phyloP scores from a whole-genome alignment of 2,797 vertebrate species.

The Myotis planiceps region DNA sequence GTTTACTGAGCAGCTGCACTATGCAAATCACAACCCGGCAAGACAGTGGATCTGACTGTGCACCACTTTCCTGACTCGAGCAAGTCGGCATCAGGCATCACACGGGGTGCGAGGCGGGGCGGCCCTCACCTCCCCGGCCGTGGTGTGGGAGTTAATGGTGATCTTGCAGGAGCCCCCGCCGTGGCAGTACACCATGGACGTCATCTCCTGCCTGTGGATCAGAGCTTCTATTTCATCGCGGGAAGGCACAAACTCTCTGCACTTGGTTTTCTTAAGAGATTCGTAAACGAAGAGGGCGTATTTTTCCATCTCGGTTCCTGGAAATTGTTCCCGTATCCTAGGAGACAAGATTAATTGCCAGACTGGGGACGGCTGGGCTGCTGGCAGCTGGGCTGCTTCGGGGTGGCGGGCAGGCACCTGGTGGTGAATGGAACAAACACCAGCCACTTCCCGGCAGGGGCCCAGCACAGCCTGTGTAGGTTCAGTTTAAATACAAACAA shows the following conservation, averaged over 20 bases:
- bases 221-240: slow-evolving; percentile 95
- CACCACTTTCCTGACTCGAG: accelerated
- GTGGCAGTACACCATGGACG: slow-evolving; percentile 95
- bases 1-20: accelerated
- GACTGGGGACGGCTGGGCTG: not conserved
- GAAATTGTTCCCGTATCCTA: slow-evolving; percentile 94
- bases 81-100: accelerated
- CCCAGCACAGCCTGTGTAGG: no score
- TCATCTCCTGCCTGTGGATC: slow-evolving; percentile 95
- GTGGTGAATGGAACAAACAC: not conserved
- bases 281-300: slow-evolving; percentile 93
- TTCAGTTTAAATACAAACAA: not conserved
- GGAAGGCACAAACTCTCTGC: slow-evolving; percentile 95
- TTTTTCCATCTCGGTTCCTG: slow-evolving; percentile 94
- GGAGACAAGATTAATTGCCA: slow-evolving; percentile 66
- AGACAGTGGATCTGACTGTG: accelerated
- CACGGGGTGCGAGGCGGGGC: accelerated
- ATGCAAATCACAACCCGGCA: accelerated
- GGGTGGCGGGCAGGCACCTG: not conserved
- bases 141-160: slow-evolving; percentile 97
- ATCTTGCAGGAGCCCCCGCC: slow-evolving; percentile 98
- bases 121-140: slow-evolving; percentile 94
- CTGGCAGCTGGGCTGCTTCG: no score
- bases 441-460: not conserved
- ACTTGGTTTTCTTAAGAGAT: slow-evolving; percentile 93